Base-by-base conservation (phyloP, 2,888 invertebrate species). In the Chorisops tibialis region DNA sequence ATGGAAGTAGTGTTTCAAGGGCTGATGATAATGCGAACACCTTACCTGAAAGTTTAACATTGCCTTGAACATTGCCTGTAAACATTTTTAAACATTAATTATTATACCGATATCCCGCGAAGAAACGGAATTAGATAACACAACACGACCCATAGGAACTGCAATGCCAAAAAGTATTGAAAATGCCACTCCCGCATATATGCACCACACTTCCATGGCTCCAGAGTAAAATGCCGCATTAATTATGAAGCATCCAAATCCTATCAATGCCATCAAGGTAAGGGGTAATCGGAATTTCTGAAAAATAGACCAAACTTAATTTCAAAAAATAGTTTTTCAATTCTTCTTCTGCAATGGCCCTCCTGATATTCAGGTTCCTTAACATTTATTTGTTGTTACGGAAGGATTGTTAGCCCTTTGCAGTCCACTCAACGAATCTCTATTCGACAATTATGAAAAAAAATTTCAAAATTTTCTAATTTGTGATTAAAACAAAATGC, bases 1-100 rank as follows among this genome's bases (percentile, higher is more conserved):
- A 77, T 1, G 86, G 86, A 19, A 83, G 80, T 47, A 84, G 68
- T 14, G 86, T 84, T 75, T 89, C 89, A 22, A 87, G 70, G 3
- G 85, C 82, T 35, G 86, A 82, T 70, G 86, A 82, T 56, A 89
- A 75, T 0, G 89, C 83, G 71, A 88, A 89, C 22, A 88, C 82
- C 77, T 87, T 87, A 2, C 86, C 86, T 77, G 0, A 12, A n/a
- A n/a, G n/a, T 14, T 35, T n/a, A 16, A n/a, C n/a, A n/a, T n/a
- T n/a, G n/a, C 7, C n/a, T n/a, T n/a, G n/a, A 24, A 24, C 24
- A 5, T 30, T 30, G n/a, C n/a, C n/a, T n/a, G n/a, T n/a, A n/a
- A 30, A 7, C n/a, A n/a, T 30, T 30, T 7, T 30, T 30, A n/a
- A n/a, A n/a, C n/a, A n/a, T 30, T 30, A 30, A 7, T 30, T 1